A percentile compares a stretch with the other conserved stretches of the same genome.
phyloP scores from a whole-genome alignment of 2,113 vertebrate genomes.

The Lepisosteus osseus region DNA sequence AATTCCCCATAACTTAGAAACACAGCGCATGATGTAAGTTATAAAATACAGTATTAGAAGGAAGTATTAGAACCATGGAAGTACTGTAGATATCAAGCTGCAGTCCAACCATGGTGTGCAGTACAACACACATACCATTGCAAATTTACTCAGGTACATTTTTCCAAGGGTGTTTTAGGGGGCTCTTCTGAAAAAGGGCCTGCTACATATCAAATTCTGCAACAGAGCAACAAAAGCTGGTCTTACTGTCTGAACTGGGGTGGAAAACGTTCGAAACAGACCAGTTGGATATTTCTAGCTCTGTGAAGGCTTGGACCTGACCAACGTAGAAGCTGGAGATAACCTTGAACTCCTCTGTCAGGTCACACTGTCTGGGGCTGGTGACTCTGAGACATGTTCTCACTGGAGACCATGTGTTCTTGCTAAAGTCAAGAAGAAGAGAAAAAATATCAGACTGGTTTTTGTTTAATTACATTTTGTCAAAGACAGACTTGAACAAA shows the following conservation, averaged over 20 bases:
- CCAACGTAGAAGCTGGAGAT: constrained; percentile 18
- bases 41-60: no score
- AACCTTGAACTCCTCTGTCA: constrained; percentile 38
- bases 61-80: no score
- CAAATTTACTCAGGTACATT: no score
- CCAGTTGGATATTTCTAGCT: constrained; percentile 45
- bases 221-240: neutral
- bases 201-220: neutral
- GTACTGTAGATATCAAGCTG: no score
- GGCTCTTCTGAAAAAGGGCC: neutral
- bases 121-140: no score
- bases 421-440: constrained; percentile 23
- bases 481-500: no score
- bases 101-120: no score
- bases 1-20: no score
- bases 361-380: constrained; percentile 40
- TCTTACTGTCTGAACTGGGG: constrained; percentile 55
- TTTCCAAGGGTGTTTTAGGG: no score
- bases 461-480: no score
- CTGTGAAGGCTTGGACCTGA: constrained; percentile 37
- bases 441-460: no score
- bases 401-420: constrained; percentile 37
- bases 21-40: no score
- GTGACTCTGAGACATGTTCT: constrained; percentile 34
- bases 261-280: constrained; percentile 31